A percentile compares a stretch with the other conserved stretches of the same genome.
These are phyloP conservation scores for Aviceda subcristata DNA, from an alignment of 2,113 vertebrate genomes.

Conservation along the genomic window DNA sequence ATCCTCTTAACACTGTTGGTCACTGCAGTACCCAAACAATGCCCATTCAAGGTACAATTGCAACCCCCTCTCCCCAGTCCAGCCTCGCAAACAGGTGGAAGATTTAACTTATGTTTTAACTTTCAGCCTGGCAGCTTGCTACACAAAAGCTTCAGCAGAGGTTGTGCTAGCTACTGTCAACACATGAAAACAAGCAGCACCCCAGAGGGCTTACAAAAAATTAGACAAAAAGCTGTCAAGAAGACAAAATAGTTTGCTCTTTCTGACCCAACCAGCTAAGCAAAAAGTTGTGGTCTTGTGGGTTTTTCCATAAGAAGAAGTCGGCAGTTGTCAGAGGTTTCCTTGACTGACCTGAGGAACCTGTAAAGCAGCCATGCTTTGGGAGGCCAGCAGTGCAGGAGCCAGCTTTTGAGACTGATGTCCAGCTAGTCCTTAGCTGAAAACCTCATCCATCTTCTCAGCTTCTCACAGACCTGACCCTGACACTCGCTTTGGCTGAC, in stretches of 20 bases:
- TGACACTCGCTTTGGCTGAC: background rate
- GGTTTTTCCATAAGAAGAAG: background rate
- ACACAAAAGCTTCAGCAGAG: background rate
- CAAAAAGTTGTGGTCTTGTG: background rate
- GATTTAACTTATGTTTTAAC: background rate
- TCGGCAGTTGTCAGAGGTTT: background rate
- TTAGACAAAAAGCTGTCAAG: background rate
- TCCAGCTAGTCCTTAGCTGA: background rate
- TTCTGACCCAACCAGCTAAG: background rate
- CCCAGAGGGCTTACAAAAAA: background rate
- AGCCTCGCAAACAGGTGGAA: background rate
- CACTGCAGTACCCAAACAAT: rapidly evolving
- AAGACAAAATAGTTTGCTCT: background rate
- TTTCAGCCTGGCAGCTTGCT: background rate
- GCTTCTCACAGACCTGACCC: background rate
- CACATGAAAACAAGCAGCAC: background rate
- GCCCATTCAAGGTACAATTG: background rate
- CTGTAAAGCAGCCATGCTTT: background rate
- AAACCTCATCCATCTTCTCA: background rate
- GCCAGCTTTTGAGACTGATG: background rate
- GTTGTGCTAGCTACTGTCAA: background rate
- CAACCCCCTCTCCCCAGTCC: background rate
- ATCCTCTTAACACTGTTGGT: background rate
- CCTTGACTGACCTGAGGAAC: background rate
- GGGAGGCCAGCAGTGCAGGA: background rate